Evolutionary conservation across 2,113 vertebrate species (phyloP).

Genomic region (Gobio gobio): DNA sequence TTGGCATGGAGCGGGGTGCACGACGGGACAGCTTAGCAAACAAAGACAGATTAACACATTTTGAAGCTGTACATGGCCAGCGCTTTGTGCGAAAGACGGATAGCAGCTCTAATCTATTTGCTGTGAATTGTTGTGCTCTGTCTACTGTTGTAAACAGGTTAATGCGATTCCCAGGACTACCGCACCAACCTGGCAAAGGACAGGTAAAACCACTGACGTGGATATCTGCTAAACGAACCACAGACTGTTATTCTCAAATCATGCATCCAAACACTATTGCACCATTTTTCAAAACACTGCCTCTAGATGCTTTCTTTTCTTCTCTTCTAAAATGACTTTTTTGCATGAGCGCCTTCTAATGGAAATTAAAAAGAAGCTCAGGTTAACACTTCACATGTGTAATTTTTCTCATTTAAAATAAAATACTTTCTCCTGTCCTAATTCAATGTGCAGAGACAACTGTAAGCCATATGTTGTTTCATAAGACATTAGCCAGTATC

Average conservation of each 20-base stretch:
- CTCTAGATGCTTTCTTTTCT: neutral
- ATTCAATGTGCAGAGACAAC: neutral
- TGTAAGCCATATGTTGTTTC: neutral
- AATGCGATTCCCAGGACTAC: neutral
- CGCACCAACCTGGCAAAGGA: conserved; percentile 26
- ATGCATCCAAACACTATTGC: neutral
- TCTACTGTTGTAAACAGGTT: conserved; percentile 16
- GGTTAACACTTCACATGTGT: neutral
- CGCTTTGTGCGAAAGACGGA: conserved; percentile 59
- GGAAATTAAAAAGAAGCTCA: neutral
- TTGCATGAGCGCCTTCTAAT: neutral
- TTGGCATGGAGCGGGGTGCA: conserved; percentile 54
- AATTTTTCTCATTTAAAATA: neutral
- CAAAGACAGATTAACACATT: conserved; percentile 70
- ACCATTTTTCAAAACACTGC: neutral
- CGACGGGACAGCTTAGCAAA: conserved; percentile 63
- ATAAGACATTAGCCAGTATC: neutral
- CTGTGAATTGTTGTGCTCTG: conserved; percentile 61
- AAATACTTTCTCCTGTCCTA: no score
- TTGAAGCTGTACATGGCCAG: conserved; percentile 55
- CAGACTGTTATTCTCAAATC: neutral
- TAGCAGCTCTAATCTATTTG: conserved; percentile 67
- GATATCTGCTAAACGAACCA: neutral
- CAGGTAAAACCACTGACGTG: neutral
- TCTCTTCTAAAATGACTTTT: neutral